Evolutionary conservation across 2,797 vertebrate genomes (phyloP).

Genomic region (Molothrus aeneus): DNA sequence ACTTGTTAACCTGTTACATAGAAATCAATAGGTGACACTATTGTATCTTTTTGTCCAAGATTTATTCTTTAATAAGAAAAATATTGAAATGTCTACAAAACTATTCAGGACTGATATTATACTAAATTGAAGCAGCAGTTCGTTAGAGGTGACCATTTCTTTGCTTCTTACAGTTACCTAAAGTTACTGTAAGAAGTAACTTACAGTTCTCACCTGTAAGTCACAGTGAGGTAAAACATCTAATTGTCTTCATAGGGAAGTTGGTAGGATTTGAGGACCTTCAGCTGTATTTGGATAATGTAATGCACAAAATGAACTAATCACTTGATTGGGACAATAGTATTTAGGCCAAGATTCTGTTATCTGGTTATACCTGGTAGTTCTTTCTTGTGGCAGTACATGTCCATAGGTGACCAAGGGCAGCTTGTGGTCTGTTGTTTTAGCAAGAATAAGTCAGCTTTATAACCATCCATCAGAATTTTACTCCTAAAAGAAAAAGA

Average conservation of each 20-base stretch:
- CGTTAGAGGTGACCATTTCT: background rate
- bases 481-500: background rate
- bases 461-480: background rate
- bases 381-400: background rate
- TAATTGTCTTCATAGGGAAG: background rate
- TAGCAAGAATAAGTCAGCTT: background rate
- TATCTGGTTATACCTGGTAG: background rate
- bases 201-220: background rate
- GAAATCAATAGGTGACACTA: background rate
- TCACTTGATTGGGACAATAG: background rate
- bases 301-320: background rate
- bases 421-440: background rate
- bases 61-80: background rate
- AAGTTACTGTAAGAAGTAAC: background rate
- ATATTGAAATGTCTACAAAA: background rate
- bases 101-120: background rate
- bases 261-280: background rate
- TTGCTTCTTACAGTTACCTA: background rate
- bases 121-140: background rate
- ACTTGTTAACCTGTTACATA: background rate
- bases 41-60: background rate
- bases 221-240: background rate
- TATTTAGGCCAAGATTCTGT: background rate
- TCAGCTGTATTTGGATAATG: background rate
- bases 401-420: background rate